Conservation (phyloP, 2,888 invertebrate species). For the Macaria liturata region DNA sequence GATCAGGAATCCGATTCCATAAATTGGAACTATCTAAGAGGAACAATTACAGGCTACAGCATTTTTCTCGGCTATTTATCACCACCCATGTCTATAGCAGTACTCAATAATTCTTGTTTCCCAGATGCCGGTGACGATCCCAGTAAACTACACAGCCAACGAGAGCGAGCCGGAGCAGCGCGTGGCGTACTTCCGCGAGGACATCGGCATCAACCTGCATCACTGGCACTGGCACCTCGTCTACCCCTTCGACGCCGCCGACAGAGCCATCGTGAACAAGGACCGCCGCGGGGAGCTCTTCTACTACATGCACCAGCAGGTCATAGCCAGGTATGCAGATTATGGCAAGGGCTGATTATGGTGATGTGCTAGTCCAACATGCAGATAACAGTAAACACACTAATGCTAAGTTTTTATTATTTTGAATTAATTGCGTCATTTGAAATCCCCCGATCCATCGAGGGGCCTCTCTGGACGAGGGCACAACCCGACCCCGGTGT, state of each 20-base stretch:
- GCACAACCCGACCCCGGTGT: no score
- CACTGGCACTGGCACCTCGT: conserved; percentile 97
- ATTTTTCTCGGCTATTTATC: no score
- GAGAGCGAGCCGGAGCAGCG: conserved; percentile 90
- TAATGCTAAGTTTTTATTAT: no score
- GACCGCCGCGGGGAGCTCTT: conserved; percentile 91
- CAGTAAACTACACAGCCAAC: conserved; percentile 89
- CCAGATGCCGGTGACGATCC: conserved; percentile 87
- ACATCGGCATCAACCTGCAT: conserved; percentile 92
- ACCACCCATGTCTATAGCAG: no score
- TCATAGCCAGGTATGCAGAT: conserved; percentile 85
- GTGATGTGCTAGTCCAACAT: background rate
- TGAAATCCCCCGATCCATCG: no score
- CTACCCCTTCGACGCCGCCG: conserved; percentile 88
- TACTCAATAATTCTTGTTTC: background rate
- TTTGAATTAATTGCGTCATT: no score
- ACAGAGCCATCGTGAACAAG: conserved; percentile 84
- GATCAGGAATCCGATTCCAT: no score
- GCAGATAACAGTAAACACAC: no score
- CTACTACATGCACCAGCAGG: conserved; percentile 91
- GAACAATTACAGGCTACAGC: no score
- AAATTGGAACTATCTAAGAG: no score
- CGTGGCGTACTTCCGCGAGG: conserved; percentile 93
- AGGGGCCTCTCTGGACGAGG: no score
- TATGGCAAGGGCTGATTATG: no score